Evolutionary conservation across 2,113 vertebrate species (phyloP), one percentile per base, ranked within the genome.

Genomic region (Emydocephalus ijimae): DNA sequence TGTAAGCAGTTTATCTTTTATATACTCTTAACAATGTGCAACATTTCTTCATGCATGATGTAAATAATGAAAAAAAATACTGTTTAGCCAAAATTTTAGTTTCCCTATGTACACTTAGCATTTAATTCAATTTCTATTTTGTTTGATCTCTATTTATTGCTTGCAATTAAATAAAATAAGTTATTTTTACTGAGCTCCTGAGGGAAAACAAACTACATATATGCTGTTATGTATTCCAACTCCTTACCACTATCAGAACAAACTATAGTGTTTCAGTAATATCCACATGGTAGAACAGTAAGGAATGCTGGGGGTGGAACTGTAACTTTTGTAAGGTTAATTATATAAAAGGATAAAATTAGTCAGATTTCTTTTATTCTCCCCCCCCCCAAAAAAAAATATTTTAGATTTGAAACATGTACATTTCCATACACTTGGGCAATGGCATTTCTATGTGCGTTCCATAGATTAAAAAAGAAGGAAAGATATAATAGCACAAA

Each of bases 101-200:
- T 96, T 96, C 96, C 92, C 93, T 95, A 94, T 95, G 96, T 87
- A 93, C 91, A 92, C 52, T 91, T 94, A 87, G 64, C 91, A 92
- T 92, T 96, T 96, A 96, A 97, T 96, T 95, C 95, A 96, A 97
- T 97, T 96, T 92, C 95, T 96, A 97, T 97, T 81, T 43, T 81
- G 91, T 95, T 95, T 92, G 87, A 97, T 95, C 94, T 91, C 88
- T 97, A 96, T 94, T 97, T 98, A 98, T 98, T 98, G 98, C 98
- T 98, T 97, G 97, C 97, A 97, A 97, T 97, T 97, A 98, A 98
- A 97, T 97, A 96, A 97, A 97, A 97, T 96, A 96, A 97, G 96
- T 97, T 97, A 90, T 95, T 97, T 96, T 93, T 97, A 97, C 94
- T 97, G 96, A 97, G 97, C 96, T 98, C 96, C 97, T 96, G 95